These are phyloP conservation scores for Anas platyrhynchos DNA, from an alignment of 2,113 vertebrate species.

Conservation along the genomic window DNA sequence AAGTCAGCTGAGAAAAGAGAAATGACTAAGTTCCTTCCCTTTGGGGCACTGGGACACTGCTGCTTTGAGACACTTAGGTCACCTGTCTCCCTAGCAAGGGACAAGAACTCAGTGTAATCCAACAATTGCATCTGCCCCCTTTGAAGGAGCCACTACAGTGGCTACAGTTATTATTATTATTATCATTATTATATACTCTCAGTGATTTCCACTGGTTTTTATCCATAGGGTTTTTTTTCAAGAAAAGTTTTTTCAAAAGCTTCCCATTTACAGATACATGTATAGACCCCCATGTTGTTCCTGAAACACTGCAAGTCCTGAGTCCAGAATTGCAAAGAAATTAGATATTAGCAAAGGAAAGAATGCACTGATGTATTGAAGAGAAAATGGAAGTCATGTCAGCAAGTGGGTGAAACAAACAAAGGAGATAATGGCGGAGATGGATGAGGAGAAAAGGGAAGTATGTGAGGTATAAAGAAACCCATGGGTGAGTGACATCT, in stretches of 20 bases:
- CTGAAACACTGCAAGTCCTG: background rate
- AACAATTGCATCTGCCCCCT: background rate
- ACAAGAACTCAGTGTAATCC: background rate
- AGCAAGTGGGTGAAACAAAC: background rate
- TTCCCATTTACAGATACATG: background rate
- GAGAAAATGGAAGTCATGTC: background rate
- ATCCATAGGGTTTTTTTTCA: background rate
- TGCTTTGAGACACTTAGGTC: background rate
- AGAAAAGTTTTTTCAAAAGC: background rate
- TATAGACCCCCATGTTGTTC: background rate
- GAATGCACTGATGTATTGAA: background rate
- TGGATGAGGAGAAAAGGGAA: background rate
- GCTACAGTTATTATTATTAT: background rate
- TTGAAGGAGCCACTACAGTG: background rate
- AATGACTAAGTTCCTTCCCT: conserved; percentile 57
- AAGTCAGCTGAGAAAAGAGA: conserved; percentile 9
- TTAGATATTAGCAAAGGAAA: background rate
- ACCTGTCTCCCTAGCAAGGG: background rate
- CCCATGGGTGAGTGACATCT: background rate
- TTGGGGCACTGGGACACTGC: background rate
- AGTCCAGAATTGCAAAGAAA: background rate
- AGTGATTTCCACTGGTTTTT: background rate
- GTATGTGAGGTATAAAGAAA: background rate
- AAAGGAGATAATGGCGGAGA: background rate
- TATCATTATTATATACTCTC: background rate